Conservation (phyloP, 1,140 invertebrate genomes). For the Drosophila tristis region DNA sequence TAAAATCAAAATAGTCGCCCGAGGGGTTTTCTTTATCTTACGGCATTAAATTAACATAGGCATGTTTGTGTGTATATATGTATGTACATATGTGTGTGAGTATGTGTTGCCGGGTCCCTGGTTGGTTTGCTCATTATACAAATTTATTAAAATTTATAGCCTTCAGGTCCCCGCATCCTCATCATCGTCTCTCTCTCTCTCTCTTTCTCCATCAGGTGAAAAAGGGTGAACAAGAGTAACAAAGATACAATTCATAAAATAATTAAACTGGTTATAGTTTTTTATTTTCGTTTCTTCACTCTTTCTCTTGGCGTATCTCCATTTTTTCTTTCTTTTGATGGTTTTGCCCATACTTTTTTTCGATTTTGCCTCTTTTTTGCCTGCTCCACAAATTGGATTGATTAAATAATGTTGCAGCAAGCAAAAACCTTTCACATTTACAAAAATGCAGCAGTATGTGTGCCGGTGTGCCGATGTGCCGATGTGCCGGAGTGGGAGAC, state of each 20-base stretch:
- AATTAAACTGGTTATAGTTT: constrained; percentile 80
- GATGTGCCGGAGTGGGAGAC: no score
- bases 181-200: constrained; percentile 3
- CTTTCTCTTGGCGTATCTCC: constrained; percentile 12
- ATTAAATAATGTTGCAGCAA: constrained; percentile 83
- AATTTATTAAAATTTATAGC: constrained; percentile 76
- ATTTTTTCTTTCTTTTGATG: constrained; percentile 30
- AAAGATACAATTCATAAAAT: constrained; percentile 74
- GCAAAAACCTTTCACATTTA: constrained; percentile 82
- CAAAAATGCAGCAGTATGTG: constrained; percentile 36
- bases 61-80: constrained; percentile 19
- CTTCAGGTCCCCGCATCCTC: constrained; percentile 3
- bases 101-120: constrained; percentile 23
- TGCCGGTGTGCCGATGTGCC: constrained; percentile 14
- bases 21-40: constrained; percentile 50
- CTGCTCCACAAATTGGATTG: constrained; percentile 81
- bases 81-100: not conserved
- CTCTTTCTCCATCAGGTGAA: constrained; percentile 8
- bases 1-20: constrained; percentile 51
- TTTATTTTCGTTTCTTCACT: constrained; percentile 30
- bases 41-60: constrained; percentile 47
- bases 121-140: constrained; percentile 63
- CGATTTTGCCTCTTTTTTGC: constrained; percentile 69
- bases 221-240: constrained; percentile 36
- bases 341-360: constrained; percentile 67